Conservation (phyloP, 2,888 invertebrate species). For the Colletes collaris region DNA sequence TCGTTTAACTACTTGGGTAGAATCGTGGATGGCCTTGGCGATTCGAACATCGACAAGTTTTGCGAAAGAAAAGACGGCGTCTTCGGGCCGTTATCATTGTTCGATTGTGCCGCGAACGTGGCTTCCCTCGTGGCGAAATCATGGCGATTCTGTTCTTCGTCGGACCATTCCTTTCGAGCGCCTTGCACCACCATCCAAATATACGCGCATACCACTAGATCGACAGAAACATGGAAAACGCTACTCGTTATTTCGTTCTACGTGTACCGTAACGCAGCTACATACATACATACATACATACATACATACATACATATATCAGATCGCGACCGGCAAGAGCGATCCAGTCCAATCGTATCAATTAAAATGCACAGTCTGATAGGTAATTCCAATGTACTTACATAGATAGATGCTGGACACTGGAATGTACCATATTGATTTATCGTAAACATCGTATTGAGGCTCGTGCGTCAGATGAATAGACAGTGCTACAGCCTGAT, state of each 20-base stretch:
- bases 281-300: too few relatives aligned
- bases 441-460: conserved; percentile 65
- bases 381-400: conserved; percentile 65
- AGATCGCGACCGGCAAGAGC: neutral
- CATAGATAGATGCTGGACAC: conserved; percentile 77
- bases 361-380: neutral
- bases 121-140: conserved; percentile 21
- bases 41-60: conserved; percentile 69
- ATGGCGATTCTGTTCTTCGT: conserved; percentile 29
- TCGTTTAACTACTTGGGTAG: conserved; percentile 45
- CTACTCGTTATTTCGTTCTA: neutral
- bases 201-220: conserved; percentile 75
- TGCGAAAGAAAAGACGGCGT: conserved; percentile 78
- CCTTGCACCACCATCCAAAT: conserved; percentile 78
- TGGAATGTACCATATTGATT: conserved; percentile 75
- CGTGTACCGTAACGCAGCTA: too few relatives aligned
- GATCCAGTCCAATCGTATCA: neutral
- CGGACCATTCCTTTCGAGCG: conserved; percentile 74
- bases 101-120: neutral
- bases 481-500: conserved; percentile 76
- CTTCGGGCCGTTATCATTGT: conserved; percentile 70
- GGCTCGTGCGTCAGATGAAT: conserved; percentile 71
- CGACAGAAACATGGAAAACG: conserved; percentile 22
- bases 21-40: conserved; percentile 59
- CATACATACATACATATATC: too few relatives aligned